phyloP scores from a whole-genome alignment of 2,113 vertebrate genomes.

The Opisthocomus hoazin region DNA sequence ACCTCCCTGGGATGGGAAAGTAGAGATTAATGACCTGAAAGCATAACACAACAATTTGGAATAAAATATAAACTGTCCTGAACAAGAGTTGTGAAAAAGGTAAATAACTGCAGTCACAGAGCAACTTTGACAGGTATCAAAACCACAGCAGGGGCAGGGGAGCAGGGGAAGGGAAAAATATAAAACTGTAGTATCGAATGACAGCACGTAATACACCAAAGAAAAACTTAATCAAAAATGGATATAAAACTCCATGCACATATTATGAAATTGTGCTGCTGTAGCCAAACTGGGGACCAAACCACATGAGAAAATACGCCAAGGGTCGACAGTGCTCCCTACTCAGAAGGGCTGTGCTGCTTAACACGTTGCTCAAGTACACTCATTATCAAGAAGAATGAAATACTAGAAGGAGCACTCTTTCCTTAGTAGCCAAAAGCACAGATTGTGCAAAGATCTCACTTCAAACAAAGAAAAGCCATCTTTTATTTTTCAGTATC shows the following conservation, averaged over 20 bases:
- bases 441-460: not conserved
- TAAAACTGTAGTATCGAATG: not conserved
- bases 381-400: not conserved
- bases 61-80: not conserved
- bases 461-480: not conserved
- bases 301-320: not conserved
- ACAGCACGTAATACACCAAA: not conserved
- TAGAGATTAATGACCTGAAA: constrained; percentile 2
- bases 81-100: not conserved
- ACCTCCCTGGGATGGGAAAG: not conserved
- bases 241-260: not conserved
- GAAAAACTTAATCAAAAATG: not conserved
- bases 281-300: not conserved
- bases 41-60: not conserved
- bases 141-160: not conserved
- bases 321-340: not conserved
- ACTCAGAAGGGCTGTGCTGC: not conserved
- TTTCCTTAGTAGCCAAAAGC: not conserved
- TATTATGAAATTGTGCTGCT: not conserved
- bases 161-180: not conserved
- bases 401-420: not conserved
- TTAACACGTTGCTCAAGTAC: not conserved
- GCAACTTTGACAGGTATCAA: not conserved
- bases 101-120: not conserved
- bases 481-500: not conserved